Conservation (phyloP, 2,113 vertebrate species). For the Sakesphorus luctuosus region DNA sequence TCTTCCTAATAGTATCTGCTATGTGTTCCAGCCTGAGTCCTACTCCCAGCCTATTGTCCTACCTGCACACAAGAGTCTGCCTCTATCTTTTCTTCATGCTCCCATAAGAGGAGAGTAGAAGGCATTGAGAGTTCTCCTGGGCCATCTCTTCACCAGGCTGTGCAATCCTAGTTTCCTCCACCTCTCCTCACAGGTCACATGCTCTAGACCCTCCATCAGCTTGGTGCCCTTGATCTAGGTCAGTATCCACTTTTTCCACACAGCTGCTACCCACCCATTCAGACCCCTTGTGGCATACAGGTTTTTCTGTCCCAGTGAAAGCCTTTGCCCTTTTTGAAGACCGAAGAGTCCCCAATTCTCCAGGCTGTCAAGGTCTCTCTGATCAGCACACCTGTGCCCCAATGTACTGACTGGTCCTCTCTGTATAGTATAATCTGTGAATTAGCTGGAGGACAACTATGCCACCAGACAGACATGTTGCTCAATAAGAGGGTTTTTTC, state of each 20-base stretch:
- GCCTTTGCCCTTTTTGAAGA: neutral
- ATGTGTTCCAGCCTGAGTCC: neutral
- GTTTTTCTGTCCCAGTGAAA: neutral
- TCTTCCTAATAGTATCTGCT: neutral
- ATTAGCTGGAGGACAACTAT: neutral
- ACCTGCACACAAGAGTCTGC: neutral
- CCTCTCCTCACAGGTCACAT: neutral
- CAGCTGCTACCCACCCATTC: neutral
- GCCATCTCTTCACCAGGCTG: neutral
- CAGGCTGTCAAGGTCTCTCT: neutral
- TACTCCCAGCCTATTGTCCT: neutral
- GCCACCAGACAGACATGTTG: neutral
- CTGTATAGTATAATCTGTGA: neutral
- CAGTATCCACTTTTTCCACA: neutral
- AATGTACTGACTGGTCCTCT: neutral
- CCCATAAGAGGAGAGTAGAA: neutral
- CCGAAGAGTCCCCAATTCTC: fast-evolving
- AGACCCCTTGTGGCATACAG: fast-evolving
- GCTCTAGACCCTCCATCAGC: neutral
- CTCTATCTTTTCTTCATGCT: neutral
- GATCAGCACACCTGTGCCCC: fast-evolving
- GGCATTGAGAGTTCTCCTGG: neutral
- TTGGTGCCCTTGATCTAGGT: fast-evolving
- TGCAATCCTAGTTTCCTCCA: neutral
- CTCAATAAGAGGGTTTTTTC: fast-evolving